phyloP scores from a whole-genome alignment of 2,113 vertebrate genomes.

The Barbus barbus region DNA sequence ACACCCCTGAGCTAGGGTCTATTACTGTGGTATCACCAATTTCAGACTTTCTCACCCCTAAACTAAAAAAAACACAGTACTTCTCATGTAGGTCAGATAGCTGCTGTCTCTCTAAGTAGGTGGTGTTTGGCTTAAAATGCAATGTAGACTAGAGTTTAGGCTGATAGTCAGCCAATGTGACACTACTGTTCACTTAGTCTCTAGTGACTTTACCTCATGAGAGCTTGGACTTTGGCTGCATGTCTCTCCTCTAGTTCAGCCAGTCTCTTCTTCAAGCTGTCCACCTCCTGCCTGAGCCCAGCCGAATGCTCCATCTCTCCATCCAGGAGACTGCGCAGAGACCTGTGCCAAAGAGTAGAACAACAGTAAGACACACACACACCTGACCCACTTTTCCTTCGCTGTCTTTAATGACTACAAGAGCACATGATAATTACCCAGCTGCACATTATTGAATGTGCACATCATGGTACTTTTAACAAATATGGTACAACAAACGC shows the following conservation, averaged over 20 bases:
- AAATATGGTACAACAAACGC: neutral
- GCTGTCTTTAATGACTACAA: conserved; percentile 11
- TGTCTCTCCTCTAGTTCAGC: conserved; percentile 92
- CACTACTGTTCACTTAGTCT: neutral
- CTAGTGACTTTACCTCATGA: conserved; percentile 80
- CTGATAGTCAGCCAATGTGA: neutral
- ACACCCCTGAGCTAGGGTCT: too few relatives aligned
- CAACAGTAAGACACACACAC: neutral
- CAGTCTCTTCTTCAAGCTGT: conserved; percentile 82
- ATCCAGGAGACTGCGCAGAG: conserved; percentile 89
- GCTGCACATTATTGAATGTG: conserved; percentile 5
- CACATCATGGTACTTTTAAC: conserved; percentile 10
- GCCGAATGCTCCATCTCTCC: conserved; percentile 98
- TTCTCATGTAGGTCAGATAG: neutral
- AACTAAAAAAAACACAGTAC: neutral
- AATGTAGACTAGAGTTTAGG: neutral
- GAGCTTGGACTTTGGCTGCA: conserved; percentile 83
- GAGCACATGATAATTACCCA: conserved; percentile 1
- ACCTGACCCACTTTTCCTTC: neutral
- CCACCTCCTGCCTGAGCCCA: conserved; percentile 86
- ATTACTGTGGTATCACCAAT: neutral
- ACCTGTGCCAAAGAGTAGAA: conserved; percentile 72
- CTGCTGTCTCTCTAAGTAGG: neutral
- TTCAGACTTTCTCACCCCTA: neutral
- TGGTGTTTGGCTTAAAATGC: neutral